Conservation (phyloP, 2,888 invertebrate species). For the Ligdia adustata region DNA sequence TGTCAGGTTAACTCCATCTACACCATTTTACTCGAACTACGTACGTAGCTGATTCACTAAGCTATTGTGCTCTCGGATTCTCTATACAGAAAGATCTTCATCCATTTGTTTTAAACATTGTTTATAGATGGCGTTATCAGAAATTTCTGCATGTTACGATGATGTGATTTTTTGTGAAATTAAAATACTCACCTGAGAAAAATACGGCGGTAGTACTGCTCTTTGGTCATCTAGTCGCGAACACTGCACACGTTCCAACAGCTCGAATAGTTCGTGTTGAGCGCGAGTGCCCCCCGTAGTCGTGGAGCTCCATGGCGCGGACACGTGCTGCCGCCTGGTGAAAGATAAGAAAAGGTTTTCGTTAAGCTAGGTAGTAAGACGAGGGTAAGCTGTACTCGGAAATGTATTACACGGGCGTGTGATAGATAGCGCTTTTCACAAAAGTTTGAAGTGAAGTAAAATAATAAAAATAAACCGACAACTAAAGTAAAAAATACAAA, state of each 20-base stretch:
- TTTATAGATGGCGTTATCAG: constrained; percentile 25
- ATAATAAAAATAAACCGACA: too few species aligned
- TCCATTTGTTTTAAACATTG: background rate
- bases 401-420: background rate
- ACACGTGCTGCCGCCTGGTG: constrained; percentile 87
- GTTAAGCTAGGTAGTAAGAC: background rate
- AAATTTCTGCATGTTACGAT: background rate
- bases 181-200: constrained; percentile 89
- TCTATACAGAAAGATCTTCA: too few species aligned
- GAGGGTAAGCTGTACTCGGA: background rate
- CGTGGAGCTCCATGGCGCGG: constrained; percentile 81
- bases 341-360: constrained; percentile 44
- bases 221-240: constrained; percentile 98
- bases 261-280: constrained; percentile 94
- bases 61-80: too few species aligned
- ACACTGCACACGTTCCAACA: constrained; percentile 97
- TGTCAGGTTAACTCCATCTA: background rate
- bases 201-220: constrained; percentile 96
- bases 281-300: constrained; percentile 82
- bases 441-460: too few species aligned
- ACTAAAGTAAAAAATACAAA: too few species aligned
- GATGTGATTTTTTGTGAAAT: background rate
- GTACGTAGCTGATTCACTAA: too few species aligned
- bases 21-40: background rate
- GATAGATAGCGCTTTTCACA: background rate